Evolutionary conservation across 2,797 vertebrate species (phyloP), one percentile per base, ranked within the genome.

Genomic region (Spinibarbus caldwelli): DNA sequence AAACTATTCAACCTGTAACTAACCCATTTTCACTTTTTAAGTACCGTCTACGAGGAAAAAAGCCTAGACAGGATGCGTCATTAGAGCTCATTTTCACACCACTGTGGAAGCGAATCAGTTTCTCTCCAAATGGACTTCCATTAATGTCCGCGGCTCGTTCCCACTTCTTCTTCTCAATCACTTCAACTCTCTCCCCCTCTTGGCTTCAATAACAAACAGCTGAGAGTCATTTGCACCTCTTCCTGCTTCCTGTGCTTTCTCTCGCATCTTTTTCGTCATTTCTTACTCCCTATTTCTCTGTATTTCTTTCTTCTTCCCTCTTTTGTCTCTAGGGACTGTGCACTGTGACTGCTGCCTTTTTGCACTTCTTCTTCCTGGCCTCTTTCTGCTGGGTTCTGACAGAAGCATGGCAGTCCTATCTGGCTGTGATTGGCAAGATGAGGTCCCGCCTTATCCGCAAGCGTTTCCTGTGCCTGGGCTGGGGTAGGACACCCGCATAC

Each of bases 331-430:
- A 99, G 98, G 97, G 97, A 0, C 96, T 99, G 54, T 99, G 98
- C 93, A 97, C 98, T 89, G 96, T 99, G 95, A 99, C 97, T 0
- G 98, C 98, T 0, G 98, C 98, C 88, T 99, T 99, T 93, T 94
- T 99, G 89, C 98, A 99, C 91, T 99, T 99, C 94, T 99, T 99
- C 95, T 99, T 99, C 95, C 95, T 99, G 93, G 98, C 98, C 0
- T 99, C 98, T 80, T 99, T 99, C 94, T 99, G 98, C 94, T 99
- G 98, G 98, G 98, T 99, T 93, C 96, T 99, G 92, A 99, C 98
- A 0, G 98, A 99, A 93, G 98, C 98, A 47, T 99, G 98, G 98
- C 98, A 99, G 93, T 99, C 98, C 90, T 99, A 99, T 93, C 95
- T 99, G 93, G 97, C 98, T 0, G 98, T 99, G 91, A 97, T 98